A percentile compares a stretch with the other conserved stretches of the same genome.
These are phyloP conservation scores for Taurulus bubalis DNA, from an alignment of 2,113 vertebrate genomes.

Conservation along the genomic window DNA sequence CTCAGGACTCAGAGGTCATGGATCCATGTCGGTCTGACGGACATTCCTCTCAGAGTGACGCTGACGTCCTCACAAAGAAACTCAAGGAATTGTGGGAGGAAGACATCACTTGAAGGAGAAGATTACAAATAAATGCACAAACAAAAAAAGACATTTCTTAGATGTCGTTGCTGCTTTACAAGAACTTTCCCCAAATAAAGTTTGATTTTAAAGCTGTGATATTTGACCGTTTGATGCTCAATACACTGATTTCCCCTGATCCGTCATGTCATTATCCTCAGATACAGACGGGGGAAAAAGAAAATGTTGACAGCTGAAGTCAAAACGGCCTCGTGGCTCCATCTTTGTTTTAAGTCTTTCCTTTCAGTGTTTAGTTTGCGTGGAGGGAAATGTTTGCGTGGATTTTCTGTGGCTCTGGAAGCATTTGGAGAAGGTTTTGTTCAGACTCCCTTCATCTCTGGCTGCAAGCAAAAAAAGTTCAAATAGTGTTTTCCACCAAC, in stretches of 20 bases:
- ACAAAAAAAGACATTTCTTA: neutral
- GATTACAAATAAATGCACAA: neutral
- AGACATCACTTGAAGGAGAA: neutral
- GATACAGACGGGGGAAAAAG: neutral
- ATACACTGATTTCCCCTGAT: neutral
- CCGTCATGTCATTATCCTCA: neutral
- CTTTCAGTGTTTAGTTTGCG: neutral
- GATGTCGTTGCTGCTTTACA: neutral
- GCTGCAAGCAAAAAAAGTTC: neutral
- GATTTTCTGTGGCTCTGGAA: conserved; percentile 13
- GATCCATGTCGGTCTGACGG: conserved; percentile 22
- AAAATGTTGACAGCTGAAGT: neutral
- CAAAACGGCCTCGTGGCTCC: neutral
- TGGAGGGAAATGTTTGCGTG: neutral
- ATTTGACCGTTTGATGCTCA: neutral
- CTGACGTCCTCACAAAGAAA: neutral
- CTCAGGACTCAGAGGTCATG: conserved; percentile 40
- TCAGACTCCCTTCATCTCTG: conserved; percentile 9
- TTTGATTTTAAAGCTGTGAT: neutral
- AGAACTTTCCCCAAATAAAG: no score
- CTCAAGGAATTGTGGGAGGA: conserved; percentile 17
- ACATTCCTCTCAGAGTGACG: conserved; percentile 25
- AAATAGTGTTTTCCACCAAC: conserved; percentile 18
- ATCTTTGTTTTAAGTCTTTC: neutral
- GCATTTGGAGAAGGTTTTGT: neutral